Base-by-base conservation (phyloP, 2,888 invertebrate species). In the Resseliella maxima region DNA sequence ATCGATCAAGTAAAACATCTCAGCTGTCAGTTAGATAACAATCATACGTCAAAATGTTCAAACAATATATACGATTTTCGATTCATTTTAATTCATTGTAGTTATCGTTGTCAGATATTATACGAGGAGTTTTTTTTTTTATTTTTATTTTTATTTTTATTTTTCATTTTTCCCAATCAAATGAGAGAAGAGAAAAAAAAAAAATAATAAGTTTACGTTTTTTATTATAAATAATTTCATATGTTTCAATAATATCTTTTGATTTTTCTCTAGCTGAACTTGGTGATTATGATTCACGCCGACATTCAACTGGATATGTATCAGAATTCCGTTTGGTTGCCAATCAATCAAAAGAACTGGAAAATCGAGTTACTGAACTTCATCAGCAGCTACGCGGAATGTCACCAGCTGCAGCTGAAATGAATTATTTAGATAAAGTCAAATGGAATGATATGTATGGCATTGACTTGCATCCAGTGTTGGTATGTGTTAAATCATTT, bases 371-470 rank as follows among this genome's bases (percentile, higher is more conserved):
- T 88, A 94, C 95, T 59, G 96, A 97, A 89, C 93, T 97, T 89
- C 98, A 99, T 91, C 95, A 96, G 91, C 95, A 96, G 88, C 93
- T 98, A 87, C 94, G 95, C 88, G 90, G 91, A 87, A 91, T 91
- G 90, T 90, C 91, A 87, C 98, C 98, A 87, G 95, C 98, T 86
- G 95, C 96, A 88, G 98, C 98, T 50, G 98, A 99, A 92, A 93
- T 98, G 89, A 97, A 96, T 92, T 99, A 97, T 92, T 93, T 99
- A 91, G 98, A 99, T 92, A 97, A 98, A 93, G 97, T 98, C 89
- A 98, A 98, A 93, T 98, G 98, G 98, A 93, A 98, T 89, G 98
- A 99, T 91, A 97, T 98, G 97, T 99, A 98, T 90, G 99, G 99
- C 86, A 98, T 98, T 85, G 98, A 99, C 92, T 93, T 98, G 89